A percentile compares a stretch with the other conserved stretches of the same genome.
phyloP scores from a whole-genome alignment of 2,888 invertebrate species.

The Rhagonycha fulva region DNA sequence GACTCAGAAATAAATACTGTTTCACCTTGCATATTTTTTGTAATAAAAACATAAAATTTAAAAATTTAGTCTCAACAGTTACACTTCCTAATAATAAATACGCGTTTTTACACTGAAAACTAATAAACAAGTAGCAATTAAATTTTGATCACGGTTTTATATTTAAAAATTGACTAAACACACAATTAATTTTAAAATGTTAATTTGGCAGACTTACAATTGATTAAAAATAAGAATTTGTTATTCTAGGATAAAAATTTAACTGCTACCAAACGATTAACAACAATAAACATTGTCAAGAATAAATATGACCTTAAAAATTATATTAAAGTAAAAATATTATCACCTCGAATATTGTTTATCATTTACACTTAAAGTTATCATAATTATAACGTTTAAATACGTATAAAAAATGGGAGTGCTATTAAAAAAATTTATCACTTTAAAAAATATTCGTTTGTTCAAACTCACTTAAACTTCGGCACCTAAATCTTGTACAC shows the following conservation, averaged over 20 bases:
- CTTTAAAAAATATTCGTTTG: background rate
- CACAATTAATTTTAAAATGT: background rate
- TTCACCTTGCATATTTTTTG: background rate
- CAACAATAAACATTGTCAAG: background rate
- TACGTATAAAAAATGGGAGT: background rate
- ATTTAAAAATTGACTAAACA: background rate
- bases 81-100: background rate
- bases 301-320: background rate
- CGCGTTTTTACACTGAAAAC: background rate
- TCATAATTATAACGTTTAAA: background rate
- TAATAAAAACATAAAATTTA: background rate
- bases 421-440: background rate
- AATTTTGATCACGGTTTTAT: background rate
- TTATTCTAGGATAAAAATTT: background rate
- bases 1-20: background rate
- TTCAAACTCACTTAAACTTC: slow-evolving; percentile 51
- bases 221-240: background rate
- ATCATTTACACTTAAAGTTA: background rate
- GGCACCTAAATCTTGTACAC: slow-evolving; percentile 78
- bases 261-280: background rate
- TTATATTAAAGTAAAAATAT: slow-evolving; percentile 4
- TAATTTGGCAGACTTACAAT: background rate
- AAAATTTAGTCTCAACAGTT: background rate
- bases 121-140: background rate
- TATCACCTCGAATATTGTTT: slow-evolving; percentile 9